Evolutionary conservation across 2,113 vertebrate species (phyloP).

Genomic region (Channa argus): DNA sequence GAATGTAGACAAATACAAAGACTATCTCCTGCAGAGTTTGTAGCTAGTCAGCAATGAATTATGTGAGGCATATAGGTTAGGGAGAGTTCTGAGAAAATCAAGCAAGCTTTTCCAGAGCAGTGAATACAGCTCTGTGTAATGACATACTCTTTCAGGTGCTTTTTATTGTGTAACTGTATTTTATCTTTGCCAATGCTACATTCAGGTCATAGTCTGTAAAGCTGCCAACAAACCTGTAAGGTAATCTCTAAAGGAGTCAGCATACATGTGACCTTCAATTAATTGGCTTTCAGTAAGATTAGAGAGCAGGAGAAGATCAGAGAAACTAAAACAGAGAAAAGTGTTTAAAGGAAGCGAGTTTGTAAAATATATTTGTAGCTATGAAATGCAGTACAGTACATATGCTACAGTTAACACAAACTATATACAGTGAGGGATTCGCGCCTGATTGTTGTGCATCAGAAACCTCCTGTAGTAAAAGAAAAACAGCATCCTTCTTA

Average conservation of each 20-base stretch:
- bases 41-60: background rate
- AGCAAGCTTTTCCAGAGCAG: background rate
- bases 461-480: too few relatives aligned
- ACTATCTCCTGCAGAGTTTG: conserved; percentile 25
- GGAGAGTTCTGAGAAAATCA: conserved; percentile 18
- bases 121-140: background rate
- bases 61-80: background rate
- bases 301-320: background rate
- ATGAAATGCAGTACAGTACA: too few relatives aligned
- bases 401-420: too few relatives aligned
- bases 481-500: too few relatives aligned
- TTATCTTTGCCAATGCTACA: conserved; percentile 7
- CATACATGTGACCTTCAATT: conserved; percentile 42
- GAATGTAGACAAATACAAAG: conserved; percentile 47
- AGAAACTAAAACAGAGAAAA: background rate
- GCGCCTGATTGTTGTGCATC: too few relatives aligned
- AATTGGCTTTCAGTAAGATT: conserved; percentile 36
- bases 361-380: too few relatives aligned
- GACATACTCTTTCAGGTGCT: background rate
- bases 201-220: conserved; percentile 8
- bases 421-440: too few relatives aligned
- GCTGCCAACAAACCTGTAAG: conserved; percentile 13
- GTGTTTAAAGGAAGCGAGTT: background rate
- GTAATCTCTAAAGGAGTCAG: conserved; percentile 21
- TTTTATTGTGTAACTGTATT: conserved; percentile 18